A percentile compares a stretch with the other conserved stretches of the same genome.
These are phyloP conservation scores for Hippocampus mohnikei DNA, from an alignment of 2,113 vertebrate genomes.

Conservation along the genomic window DNA sequence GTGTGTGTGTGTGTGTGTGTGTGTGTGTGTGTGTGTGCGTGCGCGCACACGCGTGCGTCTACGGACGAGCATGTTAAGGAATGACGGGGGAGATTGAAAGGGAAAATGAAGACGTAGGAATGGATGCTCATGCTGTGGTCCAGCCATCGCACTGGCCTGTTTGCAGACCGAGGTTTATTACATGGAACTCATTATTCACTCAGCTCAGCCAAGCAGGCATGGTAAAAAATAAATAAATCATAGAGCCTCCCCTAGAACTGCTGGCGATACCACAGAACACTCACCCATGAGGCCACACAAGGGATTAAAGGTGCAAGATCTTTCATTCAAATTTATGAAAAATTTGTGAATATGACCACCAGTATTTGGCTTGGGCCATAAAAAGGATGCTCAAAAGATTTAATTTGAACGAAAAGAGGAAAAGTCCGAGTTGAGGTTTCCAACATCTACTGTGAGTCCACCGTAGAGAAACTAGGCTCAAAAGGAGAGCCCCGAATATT, in stretches of 20 bases:
- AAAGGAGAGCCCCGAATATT: neutral
- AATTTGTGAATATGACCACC: neutral
- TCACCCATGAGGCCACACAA: neutral
- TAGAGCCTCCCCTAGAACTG: conserved; percentile 49
- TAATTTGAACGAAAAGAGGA: neutral
- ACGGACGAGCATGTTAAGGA: conserved; percentile 58
- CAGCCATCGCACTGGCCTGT: conserved; percentile 50
- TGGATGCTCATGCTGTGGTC: conserved; percentile 55
- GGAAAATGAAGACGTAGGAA: conserved; percentile 56
- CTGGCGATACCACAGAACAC: conserved; percentile 32
- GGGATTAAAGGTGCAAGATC: neutral
- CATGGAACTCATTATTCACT: conserved; percentile 66
- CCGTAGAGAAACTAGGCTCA: neutral
- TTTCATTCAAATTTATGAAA: neutral
- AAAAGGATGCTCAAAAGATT: neutral
- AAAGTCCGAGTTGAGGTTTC: neutral
- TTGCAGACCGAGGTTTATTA: conserved; percentile 69
- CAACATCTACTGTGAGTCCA: neutral
- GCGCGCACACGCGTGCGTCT: neutral
- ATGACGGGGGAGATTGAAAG: conserved; percentile 49
- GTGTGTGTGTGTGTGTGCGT: neutral
- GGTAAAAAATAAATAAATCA: conserved; percentile 54
- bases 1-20: neutral
- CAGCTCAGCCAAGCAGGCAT: conserved; percentile 70
- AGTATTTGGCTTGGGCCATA: neutral